These are phyloP conservation scores for Epizoanthus rinbou DNA, from an alignment of 92 coral and sea anemone genomes.

Conservation along the genomic window DNA sequence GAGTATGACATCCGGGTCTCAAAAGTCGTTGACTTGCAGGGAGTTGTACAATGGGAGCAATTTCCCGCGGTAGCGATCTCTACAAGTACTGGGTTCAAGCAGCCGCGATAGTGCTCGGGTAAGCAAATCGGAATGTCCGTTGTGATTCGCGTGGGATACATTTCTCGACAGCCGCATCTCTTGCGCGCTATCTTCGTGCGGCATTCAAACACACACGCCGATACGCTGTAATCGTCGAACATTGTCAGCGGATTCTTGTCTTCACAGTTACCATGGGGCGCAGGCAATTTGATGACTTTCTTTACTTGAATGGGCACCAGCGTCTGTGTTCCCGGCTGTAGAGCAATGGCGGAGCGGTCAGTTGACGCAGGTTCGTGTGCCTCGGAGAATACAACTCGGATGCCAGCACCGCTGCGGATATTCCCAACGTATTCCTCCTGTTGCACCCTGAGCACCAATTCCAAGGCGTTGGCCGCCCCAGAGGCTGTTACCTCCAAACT, in stretches of 20 bases:
- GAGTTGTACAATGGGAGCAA: slow-evolving; percentile 9
- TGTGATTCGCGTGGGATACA: slow-evolving; percentile 25
- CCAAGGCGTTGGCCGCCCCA: slow-evolving; percentile 27
- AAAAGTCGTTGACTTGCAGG: neutral
- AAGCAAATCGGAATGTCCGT: slow-evolving; percentile 24
- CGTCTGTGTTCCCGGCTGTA: slow-evolving; percentile 38
- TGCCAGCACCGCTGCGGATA: slow-evolving; percentile 43
- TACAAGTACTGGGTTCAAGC: slow-evolving; percentile 10
- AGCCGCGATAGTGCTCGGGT: slow-evolving; percentile 11
- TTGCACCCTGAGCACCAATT: slow-evolving; percentile 21
- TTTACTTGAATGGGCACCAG: slow-evolving; percentile 9
- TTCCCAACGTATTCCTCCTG: slow-evolving; percentile 44
- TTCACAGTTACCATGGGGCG: slow-evolving; percentile 29
- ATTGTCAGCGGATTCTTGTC: slow-evolving; percentile 13
- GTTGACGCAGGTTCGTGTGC: slow-evolving; percentile 41
- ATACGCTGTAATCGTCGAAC: slow-evolving; percentile 41
- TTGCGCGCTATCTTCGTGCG: slow-evolving; percentile 17
- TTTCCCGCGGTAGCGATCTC: neutral
- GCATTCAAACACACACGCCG: slow-evolving; percentile 43
- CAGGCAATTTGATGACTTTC: slow-evolving; percentile 8
- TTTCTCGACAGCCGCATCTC: slow-evolving; percentile 21
- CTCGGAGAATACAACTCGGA: slow-evolving; percentile 36
- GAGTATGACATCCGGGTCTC: slow-evolving; percentile 24
- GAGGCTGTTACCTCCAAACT: neutral
- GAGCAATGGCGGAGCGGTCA: slow-evolving; percentile 33